Conservation (phyloP, 2,113 vertebrate genomes). For the Malurus melanocephalus region DNA sequence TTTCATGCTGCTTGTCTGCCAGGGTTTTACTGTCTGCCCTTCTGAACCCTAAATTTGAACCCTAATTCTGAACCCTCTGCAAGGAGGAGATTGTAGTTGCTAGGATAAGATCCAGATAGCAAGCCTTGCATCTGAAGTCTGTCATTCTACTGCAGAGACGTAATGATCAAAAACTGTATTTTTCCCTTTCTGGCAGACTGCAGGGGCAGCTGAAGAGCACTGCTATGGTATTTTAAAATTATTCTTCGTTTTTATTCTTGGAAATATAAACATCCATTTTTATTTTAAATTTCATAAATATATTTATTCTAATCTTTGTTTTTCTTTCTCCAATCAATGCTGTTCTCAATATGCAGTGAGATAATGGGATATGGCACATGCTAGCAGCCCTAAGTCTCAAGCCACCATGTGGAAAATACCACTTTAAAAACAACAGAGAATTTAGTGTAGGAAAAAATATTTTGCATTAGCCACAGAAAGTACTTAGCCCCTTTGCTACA, state of each 20-base stretch:
- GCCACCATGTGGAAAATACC: neutral
- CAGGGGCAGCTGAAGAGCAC: neutral
- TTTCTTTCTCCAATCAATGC: neutral
- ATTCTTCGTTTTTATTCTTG: conserved; percentile 6
- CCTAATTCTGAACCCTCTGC: neutral
- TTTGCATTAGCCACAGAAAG: neutral
- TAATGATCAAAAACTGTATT: neutral
- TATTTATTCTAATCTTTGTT: neutral
- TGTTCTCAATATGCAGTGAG: neutral
- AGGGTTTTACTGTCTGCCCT: neutral
- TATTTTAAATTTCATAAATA: conserved; percentile 22
- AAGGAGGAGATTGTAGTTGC: neutral
- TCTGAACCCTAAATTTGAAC: neutral
- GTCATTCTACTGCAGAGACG: neutral
- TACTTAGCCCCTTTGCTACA: neutral
- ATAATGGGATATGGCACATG: neutral
- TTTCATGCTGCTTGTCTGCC: neutral
- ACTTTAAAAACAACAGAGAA: neutral
- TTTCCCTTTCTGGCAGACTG: neutral
- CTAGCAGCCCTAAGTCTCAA: neutral
- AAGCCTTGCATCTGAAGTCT: neutral
- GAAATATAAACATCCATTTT: conserved; percentile 14
- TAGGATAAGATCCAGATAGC: neutral
- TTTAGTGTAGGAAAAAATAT: neutral
- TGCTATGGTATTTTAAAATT: conserved; percentile 18